These are phyloP conservation scores for Eubasilissa regina DNA, from an alignment of 1,140 invertebrate species.

Conservation along the genomic window DNA sequence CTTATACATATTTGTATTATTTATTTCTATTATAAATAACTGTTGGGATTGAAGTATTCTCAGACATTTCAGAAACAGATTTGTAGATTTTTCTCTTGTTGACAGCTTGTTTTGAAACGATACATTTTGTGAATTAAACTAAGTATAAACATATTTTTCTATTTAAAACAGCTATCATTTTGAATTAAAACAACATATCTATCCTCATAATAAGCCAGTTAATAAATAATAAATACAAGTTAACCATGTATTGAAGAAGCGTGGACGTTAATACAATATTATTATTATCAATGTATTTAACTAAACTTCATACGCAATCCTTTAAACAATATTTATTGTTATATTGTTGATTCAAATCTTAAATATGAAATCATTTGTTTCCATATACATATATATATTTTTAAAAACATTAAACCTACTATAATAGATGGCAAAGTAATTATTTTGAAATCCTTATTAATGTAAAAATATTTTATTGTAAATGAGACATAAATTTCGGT, in stretches of 20 bases:
- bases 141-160: slow-evolving; percentile 27
- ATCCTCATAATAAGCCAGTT: slow-evolving; percentile 22
- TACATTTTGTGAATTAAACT: no score
- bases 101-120: no score
- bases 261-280: slow-evolving; percentile 16
- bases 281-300: slow-evolving; percentile 11
- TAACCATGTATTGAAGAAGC: slow-evolving; percentile 12
- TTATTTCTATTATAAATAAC: no score
- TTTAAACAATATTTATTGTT: slow-evolving; percentile 15
- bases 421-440: slow-evolving; percentile 65
- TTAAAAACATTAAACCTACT: neutral
- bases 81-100: no score
- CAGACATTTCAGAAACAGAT: no score
- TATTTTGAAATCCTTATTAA: slow-evolving; percentile 51
- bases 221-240: neutral
- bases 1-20: no score
- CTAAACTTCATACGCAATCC: slow-evolving; percentile 19
- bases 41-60: no score
- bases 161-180: neutral
- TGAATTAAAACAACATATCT: slow-evolving; percentile 30
- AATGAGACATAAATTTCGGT: slow-evolving; percentile 40
- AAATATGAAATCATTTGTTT: no score
- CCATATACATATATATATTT: slow-evolving; percentile 4
- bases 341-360: slow-evolving; percentile 13
- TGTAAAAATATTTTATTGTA: slow-evolving; percentile 40